These are phyloP conservation scores for Melanerpes formicivorus DNA, from an alignment of 2,113 vertebrate species.

Conservation along the genomic window DNA sequence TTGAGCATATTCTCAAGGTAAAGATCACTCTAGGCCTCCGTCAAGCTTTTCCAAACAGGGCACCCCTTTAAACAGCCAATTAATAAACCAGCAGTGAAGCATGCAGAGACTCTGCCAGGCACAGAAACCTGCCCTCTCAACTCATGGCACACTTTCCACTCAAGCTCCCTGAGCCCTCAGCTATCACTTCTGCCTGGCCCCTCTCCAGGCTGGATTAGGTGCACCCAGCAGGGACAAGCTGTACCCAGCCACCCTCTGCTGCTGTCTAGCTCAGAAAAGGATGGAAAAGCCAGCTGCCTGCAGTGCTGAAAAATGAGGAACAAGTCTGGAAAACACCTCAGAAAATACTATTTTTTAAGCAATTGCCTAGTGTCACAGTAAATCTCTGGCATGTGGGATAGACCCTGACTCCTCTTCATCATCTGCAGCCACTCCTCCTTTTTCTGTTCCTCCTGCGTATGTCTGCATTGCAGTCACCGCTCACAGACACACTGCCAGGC, in stretches of 20 bases:
- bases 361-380: neutral
- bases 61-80: neutral
- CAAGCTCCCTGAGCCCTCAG: neutral
- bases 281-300: neutral
- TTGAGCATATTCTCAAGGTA: neutral
- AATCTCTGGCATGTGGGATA: neutral
- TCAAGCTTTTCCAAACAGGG: neutral
- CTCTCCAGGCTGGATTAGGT: conserved; percentile 4
- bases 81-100: neutral
- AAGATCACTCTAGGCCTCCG: neutral
- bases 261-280: neutral
- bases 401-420: neutral
- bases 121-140: neutral
- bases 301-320: neutral
- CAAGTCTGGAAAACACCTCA: neutral
- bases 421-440: neutral
- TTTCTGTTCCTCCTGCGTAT: neutral
- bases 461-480: conserved; percentile 54
- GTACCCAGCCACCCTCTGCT: neutral
- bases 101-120: neutral
- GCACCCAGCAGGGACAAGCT: neutral
- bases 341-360: neutral
- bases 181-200: conserved; percentile 12
- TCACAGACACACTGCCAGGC: neutral
- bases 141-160: neutral